Base-by-base conservation (phyloP, 2,113 vertebrate genomes). In the Hirundichthys speculiger region DNA sequence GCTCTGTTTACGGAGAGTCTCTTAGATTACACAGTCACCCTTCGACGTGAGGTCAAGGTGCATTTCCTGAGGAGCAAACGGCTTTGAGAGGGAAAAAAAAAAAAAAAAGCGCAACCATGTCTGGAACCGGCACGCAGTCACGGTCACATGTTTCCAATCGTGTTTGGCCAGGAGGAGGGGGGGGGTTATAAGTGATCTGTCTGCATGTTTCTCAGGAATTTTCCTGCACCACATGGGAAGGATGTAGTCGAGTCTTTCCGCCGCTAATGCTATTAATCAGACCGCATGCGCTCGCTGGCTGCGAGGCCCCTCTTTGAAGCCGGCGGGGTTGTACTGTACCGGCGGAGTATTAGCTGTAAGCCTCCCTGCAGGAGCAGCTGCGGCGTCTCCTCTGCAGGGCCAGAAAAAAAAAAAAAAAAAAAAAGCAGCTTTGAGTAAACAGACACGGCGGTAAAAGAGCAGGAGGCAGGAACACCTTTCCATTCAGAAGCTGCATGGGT, bases 211-310 rank as follows among this genome's bases (percentile, higher is more conserved):
- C 57, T 50, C 20, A 80, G 75, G 76, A 80, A 82, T 83, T 57
- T 60, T 75, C 63, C 71, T 13, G 58, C 68, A 70, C 77, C 82
- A 82, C 82, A 86, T 83, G 77, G 77, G 54, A 57, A 79, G 75
- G 77, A 80, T 81, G 72, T 73, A 81, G 83, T 27, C 0, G 3
- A 69, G 41, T 57, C 62, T 75, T 81, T 80, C 38, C 75, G 56
- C 20, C 0, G 12, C 64, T 88, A 85, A 89, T 77, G 78, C 80
- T 85, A 75, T 85, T 85, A 83, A 81, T 88, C 86, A 90, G 76
- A 75, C 75, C 76, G 50, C 62, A 71, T 74, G 74, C 71, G 43
- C 69, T 67, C 67, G 63, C 65, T 62, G 30, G 10, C 56, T 19
- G 54, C n/a, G 25, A 43, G 69, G 39, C 67, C 41, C 47, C 55